Evolutionary conservation across 2,888 invertebrate species (phyloP).

Genomic region (Epiblema foenella): DNA sequence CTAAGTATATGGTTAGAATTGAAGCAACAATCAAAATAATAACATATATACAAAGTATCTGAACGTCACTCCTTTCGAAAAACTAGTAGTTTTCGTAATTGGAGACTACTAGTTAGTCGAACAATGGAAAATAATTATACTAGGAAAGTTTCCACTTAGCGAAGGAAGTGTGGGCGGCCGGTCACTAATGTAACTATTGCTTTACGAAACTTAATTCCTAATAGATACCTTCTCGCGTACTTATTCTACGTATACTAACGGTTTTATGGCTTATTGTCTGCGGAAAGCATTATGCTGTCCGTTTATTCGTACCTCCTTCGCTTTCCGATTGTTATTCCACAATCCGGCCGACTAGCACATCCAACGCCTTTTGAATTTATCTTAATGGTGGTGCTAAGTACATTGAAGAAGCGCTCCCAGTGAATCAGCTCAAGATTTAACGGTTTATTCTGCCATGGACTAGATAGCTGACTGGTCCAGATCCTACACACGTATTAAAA

Average conservation of each 20-base stretch:
- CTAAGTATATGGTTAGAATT: slow-evolving; percentile 5
- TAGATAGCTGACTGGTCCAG: neutral
- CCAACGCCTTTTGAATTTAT: slow-evolving; percentile 52
- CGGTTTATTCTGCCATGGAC: slow-evolving; percentile 11
- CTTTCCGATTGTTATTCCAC: slow-evolving; percentile 55
- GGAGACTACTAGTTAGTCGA: neutral
- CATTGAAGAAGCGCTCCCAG: slow-evolving; percentile 28
- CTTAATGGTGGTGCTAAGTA: slow-evolving; percentile 48
- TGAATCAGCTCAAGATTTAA: slow-evolving; percentile 27
- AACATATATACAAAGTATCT: neutral
- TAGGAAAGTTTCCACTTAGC: slow-evolving; percentile 3
- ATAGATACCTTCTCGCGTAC: slow-evolving; percentile 45
- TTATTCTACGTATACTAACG: slow-evolving; percentile 49
- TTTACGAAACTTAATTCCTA: slow-evolving; percentile 48
- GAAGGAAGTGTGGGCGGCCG: slow-evolving; percentile 39
- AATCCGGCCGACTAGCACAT: slow-evolving; percentile 53
- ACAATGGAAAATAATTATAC: slow-evolving; percentile 19
- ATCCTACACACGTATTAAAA: neutral
- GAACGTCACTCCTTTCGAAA: neutral
- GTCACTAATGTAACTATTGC: slow-evolving; percentile 46
- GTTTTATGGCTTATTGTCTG: slow-evolving; percentile 61
- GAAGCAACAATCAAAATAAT: slow-evolving; percentile 5
- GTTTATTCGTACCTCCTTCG: slow-evolving; percentile 57
- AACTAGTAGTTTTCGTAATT: slow-evolving; percentile 23
- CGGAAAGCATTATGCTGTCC: slow-evolving; percentile 56